Base-by-base conservation (phyloP, 2,113 vertebrate genomes). In the Cottus gobio region DNA sequence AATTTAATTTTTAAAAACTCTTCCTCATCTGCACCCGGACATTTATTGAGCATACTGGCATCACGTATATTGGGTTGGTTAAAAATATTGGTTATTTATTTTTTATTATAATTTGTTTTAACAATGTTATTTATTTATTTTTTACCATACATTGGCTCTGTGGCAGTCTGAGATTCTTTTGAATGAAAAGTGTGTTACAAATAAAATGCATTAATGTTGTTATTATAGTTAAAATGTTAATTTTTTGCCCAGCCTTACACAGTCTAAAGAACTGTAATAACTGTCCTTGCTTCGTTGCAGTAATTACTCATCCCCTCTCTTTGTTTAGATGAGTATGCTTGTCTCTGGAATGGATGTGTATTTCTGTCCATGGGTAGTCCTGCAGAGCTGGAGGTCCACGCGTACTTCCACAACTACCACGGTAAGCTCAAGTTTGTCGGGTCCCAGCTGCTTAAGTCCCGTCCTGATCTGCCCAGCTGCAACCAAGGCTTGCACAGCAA, bases 381-480 rank as follows among this genome's bases (percentile, higher is more conserved):
- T 28, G 71, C 74, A 7, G 84, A 92, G 74, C 83, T 95, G 71
- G 88, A 94, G 70, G 90, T 85, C 7, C 91, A 88, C 0, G 89
- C 92, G 5, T 89, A 84, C 82, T 95, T 95, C 78, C 95, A 96
- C 82, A 93, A 92, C 83, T 95, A 95, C 76, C 93, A 94, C 60
- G 82, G 90, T 7, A 95, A 96, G 57, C 91, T 95, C 44, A 96
- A 94, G 85, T 93, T 85, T 42, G 56, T 93, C 1, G 93, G 93
- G 0, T 90, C 89, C 7, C 91, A 87, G 80, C 85, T 95, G 77
- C 71, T 85, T 30, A 87, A 90, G 34, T 87, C 89, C 2, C 92
- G 90, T 31, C 85, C 83, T 0, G 68, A 94, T 50, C 90, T 95
- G 61, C 94, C 93, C 30, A 84, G 71, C 20, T 92, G 92, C 88